phyloP scores from a whole-genome alignment of 2,113 vertebrate genomes.

The Aptenodytes forsteri region DNA sequence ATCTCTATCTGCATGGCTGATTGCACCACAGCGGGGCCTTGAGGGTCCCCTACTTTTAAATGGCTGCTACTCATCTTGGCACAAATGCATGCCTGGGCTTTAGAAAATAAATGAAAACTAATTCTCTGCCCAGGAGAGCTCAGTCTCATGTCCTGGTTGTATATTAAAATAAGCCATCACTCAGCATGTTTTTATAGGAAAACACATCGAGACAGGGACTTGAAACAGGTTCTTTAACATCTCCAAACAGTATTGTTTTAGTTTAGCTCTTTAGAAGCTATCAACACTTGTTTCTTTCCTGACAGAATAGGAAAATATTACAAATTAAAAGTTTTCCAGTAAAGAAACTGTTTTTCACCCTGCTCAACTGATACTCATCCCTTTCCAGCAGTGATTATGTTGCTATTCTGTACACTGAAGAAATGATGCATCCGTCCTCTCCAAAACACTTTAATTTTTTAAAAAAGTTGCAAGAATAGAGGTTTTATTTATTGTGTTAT shows the following conservation, averaged over 20 bases:
- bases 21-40: background rate
- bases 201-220: background rate
- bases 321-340: background rate
- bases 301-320: background rate
- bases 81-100: background rate
- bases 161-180: background rate
- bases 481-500: background rate
- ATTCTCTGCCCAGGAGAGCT: background rate
- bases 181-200: background rate
- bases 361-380: background rate
- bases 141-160: background rate
- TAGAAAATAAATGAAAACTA: background rate
- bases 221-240: background rate
- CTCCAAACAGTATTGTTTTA: background rate
- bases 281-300: background rate
- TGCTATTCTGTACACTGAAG: background rate
- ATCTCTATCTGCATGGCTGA: background rate
- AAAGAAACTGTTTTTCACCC: background rate
- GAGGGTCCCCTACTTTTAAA: background rate
- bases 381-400: background rate
- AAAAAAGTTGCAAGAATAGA: background rate
- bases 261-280: background rate
- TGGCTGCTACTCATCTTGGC: background rate
- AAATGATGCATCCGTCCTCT: background rate
- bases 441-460: rapidly evolving